phyloP scores from a whole-genome alignment of 1,140 invertebrate genomes.

The Hyphantria cunea region DNA sequence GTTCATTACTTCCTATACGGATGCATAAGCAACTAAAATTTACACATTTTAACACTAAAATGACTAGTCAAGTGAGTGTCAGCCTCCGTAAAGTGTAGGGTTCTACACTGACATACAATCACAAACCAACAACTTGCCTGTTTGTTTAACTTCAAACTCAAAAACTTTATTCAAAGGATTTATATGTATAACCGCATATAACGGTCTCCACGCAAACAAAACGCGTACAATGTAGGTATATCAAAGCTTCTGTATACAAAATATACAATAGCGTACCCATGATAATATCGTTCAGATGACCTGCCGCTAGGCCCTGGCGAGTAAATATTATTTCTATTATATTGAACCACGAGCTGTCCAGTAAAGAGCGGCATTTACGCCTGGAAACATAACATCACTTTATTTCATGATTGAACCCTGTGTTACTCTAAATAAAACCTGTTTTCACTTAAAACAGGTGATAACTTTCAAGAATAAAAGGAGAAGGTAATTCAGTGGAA shows the following conservation, averaged over 20 bases:
- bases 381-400: background rate
- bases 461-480: too few relatives aligned
- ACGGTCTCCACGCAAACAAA: background rate
- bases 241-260: background rate
- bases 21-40: too few relatives aligned
- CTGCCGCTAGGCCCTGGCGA: background rate
- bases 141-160: background rate
- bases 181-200: background rate
- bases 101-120: too few relatives aligned
- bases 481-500: too few relatives aligned
- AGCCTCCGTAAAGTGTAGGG: too few relatives aligned
- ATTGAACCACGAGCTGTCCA: background rate
- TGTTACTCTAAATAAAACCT: too few relatives aligned
- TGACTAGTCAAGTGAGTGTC: too few relatives aligned
- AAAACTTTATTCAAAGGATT: constrained; percentile 1
- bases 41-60: too few relatives aligned
- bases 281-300: background rate
- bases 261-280: background rate
- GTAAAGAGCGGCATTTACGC: background rate
- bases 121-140: background rate
- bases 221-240: background rate
- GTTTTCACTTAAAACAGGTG: too few relatives aligned
- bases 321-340: background rate
- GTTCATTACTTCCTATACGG: too few relatives aligned
- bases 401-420: background rate